These are phyloP conservation scores for Cataglyphis cursor DNA, from an alignment of 2,888 invertebrate genomes.

Conservation along the genomic window DNA sequence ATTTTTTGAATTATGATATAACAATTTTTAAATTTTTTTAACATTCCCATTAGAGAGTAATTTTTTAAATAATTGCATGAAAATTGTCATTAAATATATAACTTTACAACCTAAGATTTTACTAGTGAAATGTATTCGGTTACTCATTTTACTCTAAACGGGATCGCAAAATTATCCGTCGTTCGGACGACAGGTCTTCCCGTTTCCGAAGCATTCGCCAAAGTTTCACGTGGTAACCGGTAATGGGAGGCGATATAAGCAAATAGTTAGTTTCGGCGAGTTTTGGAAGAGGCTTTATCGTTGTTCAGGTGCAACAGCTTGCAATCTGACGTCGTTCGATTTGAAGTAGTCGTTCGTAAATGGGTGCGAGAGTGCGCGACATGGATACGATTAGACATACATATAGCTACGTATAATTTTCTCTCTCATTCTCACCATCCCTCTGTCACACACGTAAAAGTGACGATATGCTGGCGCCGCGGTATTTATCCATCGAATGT, in stretches of 20 bases:
- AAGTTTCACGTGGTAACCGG: conserved; percentile 62
- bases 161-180: conserved; percentile 16
- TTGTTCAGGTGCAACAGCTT: conserved; percentile 68
- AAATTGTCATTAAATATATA: neutral
- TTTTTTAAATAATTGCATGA: neutral
- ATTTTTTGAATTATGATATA: neutral
- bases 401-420: conserved; percentile 12
- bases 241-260: conserved; percentile 68
- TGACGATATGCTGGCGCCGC: conserved; percentile 52
- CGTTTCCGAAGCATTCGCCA: conserved; percentile 40
- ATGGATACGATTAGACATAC: conserved; percentile 29
- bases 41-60: neutral
- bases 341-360: conserved; percentile 32
- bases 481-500: conserved; percentile 66
- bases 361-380: conserved; percentile 22
- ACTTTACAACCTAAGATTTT: neutral
- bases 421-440: conserved; percentile 4
- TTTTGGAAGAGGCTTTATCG: conserved; percentile 69
- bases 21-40: neutral
- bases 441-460: conserved; percentile 12
- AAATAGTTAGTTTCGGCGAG: conserved; percentile 72
- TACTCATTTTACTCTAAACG: conserved; percentile 3
- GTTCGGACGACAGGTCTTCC: conserved; percentile 29
- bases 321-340: conserved; percentile 64
- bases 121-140: neutral